Evolutionary conservation across 2,888 invertebrate species (phyloP).

Genomic region (Brachypterus glaber): DNA sequence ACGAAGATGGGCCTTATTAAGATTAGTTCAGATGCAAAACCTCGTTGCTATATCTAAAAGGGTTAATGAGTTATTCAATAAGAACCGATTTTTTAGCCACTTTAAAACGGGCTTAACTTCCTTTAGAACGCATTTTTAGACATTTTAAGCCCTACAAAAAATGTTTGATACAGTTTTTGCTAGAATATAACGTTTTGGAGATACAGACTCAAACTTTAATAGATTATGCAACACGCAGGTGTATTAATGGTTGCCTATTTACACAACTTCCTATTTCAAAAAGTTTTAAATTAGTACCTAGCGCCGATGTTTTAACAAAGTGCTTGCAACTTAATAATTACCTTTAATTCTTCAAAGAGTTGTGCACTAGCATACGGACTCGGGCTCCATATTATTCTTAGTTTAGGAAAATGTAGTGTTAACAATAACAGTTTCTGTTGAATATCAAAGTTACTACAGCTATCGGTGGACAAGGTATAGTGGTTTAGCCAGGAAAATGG

Average conservation of each 20-base stretch:
- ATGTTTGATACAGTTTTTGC: too few relatives aligned
- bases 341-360: conserved; percentile 90
- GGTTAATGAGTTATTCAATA: too few relatives aligned
- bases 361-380: conserved; percentile 94
- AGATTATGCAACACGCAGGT: not conserved
- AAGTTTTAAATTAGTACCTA: conserved; percentile 4
- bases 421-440: conserved; percentile 81
- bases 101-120: too few relatives aligned
- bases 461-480: conserved; percentile 68
- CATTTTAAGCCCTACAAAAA: not conserved
- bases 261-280: too few relatives aligned
- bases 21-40: too few relatives aligned
- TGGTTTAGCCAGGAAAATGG: conserved; percentile 83
- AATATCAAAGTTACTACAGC: conserved; percentile 60
- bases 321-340: conserved; percentile 33
- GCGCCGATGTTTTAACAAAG: too few relatives aligned
- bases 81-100: too few relatives aligned
- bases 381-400: conserved; percentile 93
- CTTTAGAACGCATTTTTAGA: not conserved
- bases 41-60: too few relatives aligned
- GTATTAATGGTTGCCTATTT: too few relatives aligned
- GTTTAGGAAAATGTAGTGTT: conserved; percentile 89
- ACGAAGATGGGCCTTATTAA: too few relatives aligned
- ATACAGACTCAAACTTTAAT: too few relatives aligned
- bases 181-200: too few relatives aligned